Evolutionary conservation across 2,888 invertebrate species (phyloP).

Genomic region (Steinernema hermaphroditum): DNA sequence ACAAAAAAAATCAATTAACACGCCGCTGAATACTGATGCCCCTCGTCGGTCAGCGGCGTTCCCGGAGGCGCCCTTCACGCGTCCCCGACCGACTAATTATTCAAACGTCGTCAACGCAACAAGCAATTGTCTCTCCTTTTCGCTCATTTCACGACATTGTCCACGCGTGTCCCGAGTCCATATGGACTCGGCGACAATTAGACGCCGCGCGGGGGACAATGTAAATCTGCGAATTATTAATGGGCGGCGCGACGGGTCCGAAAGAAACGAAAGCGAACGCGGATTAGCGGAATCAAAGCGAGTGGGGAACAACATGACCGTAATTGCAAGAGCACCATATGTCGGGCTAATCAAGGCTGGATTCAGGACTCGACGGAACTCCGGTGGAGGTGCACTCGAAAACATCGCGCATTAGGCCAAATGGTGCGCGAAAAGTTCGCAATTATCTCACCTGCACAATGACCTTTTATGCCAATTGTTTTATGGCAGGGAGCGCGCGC

Average conservation of each 20-base stretch:
- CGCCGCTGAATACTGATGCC: constrained; percentile 21
- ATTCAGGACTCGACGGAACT: background rate
- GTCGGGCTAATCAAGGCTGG: constrained; percentile 1
- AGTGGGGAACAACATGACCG: background rate
- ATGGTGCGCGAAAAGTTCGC: constrained; percentile 22
- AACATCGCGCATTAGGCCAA: constrained; percentile 12
- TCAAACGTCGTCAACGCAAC: constrained; percentile 30
- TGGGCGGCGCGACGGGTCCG: constrained; percentile 18
- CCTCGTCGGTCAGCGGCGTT: background rate
- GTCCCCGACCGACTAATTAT: constrained; percentile 15
- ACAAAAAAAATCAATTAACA: constrained; percentile 20
- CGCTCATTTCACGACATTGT: constrained; percentile 30
- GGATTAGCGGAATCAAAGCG: constrained; percentile 8
- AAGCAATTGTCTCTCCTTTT: constrained; percentile 25
- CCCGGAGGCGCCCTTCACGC: constrained; percentile 6
- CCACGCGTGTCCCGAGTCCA: constrained; percentile 14
- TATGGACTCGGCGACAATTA: constrained; percentile 27
- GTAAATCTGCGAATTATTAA: constrained; percentile 27
- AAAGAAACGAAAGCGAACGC: constrained; percentile 12
- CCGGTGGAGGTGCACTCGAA: background rate
- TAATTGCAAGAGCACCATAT: constrained; percentile 16
- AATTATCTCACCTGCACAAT: constrained; percentile 25
- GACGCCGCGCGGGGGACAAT: constrained; percentile 17
- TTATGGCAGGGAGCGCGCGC: too few relatives aligned
- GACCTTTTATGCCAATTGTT: too few relatives aligned